phyloP scores from a whole-genome alignment of 1,140 invertebrate genomes.

The Harlomillsia oculata region DNA sequence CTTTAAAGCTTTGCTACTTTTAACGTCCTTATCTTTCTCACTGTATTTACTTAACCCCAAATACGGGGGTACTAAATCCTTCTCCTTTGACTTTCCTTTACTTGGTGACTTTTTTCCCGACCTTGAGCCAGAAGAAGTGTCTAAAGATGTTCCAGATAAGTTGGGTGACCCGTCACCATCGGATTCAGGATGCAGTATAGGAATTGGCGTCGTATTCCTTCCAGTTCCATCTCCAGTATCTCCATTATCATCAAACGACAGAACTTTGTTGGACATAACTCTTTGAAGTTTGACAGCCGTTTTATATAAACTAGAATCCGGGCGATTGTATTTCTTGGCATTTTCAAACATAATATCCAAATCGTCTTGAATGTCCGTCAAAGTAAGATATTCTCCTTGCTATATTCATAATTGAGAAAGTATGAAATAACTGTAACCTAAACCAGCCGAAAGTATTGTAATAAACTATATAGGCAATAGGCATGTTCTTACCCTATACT shows the following conservation, averaged over 20 bases:
- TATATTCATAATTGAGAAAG: constrained; percentile 39
- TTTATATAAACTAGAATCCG: constrained; percentile 77
- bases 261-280: constrained; percentile 69
- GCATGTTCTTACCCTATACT: constrained; percentile 57
- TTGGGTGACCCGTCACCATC: not conserved
- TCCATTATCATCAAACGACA: not conserved
- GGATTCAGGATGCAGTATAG: not conserved
- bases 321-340: constrained; percentile 86
- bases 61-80: not conserved
- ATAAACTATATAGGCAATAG: not conserved
- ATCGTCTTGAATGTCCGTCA: constrained; percentile 84
- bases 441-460: not conserved
- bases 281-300: constrained; percentile 69
- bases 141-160: not conserved
- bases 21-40: constrained; percentile 2
- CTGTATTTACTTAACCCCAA: not conserved
- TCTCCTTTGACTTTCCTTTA: not conserved
- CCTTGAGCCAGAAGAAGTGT: not conserved
- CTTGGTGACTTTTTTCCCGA: not conserved
- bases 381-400: constrained; percentile 69
- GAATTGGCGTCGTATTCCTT: constrained; percentile 1
- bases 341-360: constrained; percentile 98
- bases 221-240: not conserved
- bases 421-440: not conserved
- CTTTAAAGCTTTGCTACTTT: constrained; percentile 7